phyloP scores from a whole-genome alignment of 2,888 invertebrate species.

The Leptinotarsa tumamoca region DNA sequence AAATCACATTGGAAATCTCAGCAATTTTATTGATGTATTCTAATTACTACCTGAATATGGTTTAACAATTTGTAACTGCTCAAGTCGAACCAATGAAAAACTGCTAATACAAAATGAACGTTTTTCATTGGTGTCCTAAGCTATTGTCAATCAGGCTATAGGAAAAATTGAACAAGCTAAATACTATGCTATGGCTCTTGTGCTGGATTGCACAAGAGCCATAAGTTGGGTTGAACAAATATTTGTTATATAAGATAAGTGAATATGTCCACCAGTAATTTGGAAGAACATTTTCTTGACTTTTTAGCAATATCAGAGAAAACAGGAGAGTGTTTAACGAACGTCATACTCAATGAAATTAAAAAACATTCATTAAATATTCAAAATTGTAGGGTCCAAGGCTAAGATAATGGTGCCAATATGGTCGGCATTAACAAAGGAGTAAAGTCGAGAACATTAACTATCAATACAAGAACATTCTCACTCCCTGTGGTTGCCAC shows the following conservation, averaged over 20 bases:
- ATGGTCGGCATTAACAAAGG: slow-evolving; percentile 30
- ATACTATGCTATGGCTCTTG: slow-evolving; percentile 2
- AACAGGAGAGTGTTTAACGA: slow-evolving; percentile 27
- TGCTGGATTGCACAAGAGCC: slow-evolving; percentile 12
- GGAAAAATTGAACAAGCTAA: slow-evolving; percentile 9
- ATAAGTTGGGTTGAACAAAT: slow-evolving; percentile 13
- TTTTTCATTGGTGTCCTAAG: not conserved
- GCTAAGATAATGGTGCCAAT: slow-evolving; percentile 48
- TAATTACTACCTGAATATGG: not conserved
- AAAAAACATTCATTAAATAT: slow-evolving; percentile 30
- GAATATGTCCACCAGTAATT: slow-evolving; percentile 27
- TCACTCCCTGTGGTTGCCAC: slow-evolving; percentile 34
- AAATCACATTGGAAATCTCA: slow-evolving; percentile 24
- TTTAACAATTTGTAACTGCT: slow-evolving; percentile 30
- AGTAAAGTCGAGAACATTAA: slow-evolving; percentile 43
- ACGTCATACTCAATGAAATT: slow-evolving; percentile 21
- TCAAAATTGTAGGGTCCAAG: slow-evolving; percentile 42
- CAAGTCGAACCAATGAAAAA: slow-evolving; percentile 39
- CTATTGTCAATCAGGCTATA: slow-evolving; percentile 13
- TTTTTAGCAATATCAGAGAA: slow-evolving; percentile 32
- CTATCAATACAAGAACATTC: slow-evolving; percentile 26
- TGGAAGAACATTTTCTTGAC: slow-evolving; percentile 34
- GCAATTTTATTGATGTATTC: slow-evolving; percentile 4
- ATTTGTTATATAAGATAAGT: slow-evolving; percentile 19
- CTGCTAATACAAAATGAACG: not conserved